Evolutionary conservation across 2,797 vertebrate genomes (phyloP).

Genomic region (Phrynocephalus forsythii): DNA sequence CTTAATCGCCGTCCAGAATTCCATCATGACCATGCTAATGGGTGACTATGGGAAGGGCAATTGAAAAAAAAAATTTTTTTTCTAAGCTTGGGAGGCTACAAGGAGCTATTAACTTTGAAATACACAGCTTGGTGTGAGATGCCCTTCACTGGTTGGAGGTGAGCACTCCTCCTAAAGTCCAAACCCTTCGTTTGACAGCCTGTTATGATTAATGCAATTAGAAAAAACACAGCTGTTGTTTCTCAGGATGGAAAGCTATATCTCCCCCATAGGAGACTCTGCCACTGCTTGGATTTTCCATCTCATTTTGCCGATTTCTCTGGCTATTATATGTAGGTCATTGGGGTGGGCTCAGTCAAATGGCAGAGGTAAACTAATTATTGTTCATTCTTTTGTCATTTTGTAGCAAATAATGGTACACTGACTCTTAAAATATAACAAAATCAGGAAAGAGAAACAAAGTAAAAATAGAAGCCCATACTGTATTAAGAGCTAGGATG

Average conservation of each 20-base stretch:
- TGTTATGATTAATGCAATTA: neutral
- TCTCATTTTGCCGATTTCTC: neutral
- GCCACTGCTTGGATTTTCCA: neutral
- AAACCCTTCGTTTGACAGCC: neutral
- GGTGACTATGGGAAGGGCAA: neutral
- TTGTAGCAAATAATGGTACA: neutral
- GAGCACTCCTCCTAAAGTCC: neutral
- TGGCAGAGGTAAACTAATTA: neutral
- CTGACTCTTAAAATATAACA: slow-evolving; percentile 2
- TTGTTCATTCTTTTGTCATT: slow-evolving; percentile 7
- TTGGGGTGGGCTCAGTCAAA: neutral
- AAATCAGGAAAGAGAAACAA: slow-evolving; percentile 4
- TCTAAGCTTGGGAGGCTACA: neutral
- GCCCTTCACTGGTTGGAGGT: neutral
- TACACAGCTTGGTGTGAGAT: neutral
- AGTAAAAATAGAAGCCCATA: slow-evolving; percentile 2
- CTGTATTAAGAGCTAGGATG: neutral
- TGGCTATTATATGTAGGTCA: neutral
- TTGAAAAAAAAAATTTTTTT: neutral
- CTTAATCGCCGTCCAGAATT: too few species aligned
- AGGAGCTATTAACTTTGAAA: slow-evolving; percentile 4
- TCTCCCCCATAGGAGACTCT: too few species aligned
- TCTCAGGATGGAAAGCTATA: neutral
- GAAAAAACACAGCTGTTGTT: neutral
- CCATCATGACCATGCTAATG: neutral